Conservation (phyloP, 2,888 invertebrate genomes). For the Drosophila anomalipes region DNA sequence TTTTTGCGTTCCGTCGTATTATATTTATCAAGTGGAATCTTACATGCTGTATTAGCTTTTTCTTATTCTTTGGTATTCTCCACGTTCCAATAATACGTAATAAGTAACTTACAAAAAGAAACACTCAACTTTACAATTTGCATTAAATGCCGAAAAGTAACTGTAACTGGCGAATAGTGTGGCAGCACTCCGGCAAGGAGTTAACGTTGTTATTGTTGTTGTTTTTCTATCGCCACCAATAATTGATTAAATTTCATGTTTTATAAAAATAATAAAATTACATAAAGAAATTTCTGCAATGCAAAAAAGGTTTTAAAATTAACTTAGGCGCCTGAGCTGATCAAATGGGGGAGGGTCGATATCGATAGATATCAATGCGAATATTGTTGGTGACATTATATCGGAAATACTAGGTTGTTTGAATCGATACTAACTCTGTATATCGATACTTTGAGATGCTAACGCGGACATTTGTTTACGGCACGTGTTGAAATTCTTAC, state of each 20-base stretch:
- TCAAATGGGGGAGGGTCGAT: background rate
- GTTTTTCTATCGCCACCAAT: background rate
- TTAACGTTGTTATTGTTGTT: background rate
- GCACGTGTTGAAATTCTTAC: constrained; percentile 43
- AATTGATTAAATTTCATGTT: background rate
- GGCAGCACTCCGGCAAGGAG: background rate
- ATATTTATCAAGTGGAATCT: background rate
- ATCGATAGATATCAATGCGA: background rate
- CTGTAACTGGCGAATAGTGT: background rate
- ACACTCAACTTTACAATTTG: background rate
- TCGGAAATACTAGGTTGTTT: background rate
- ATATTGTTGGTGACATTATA: background rate
- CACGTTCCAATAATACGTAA: background rate
- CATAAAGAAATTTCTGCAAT: background rate
- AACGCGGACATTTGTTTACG: constrained; percentile 34
- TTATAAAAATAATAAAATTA: no score
- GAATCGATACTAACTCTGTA: background rate
- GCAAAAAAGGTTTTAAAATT: background rate
- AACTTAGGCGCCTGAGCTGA: background rate
- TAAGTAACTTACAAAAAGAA: background rate
- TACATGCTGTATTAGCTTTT: background rate
- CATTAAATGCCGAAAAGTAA: background rate
- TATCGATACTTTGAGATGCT: constrained; percentile 2
- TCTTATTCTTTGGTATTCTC: background rate
- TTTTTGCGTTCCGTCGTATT: background rate